Evolutionary conservation across 2,888 invertebrate genomes (phyloP).

Genomic region (Artemia sinica): DNA sequence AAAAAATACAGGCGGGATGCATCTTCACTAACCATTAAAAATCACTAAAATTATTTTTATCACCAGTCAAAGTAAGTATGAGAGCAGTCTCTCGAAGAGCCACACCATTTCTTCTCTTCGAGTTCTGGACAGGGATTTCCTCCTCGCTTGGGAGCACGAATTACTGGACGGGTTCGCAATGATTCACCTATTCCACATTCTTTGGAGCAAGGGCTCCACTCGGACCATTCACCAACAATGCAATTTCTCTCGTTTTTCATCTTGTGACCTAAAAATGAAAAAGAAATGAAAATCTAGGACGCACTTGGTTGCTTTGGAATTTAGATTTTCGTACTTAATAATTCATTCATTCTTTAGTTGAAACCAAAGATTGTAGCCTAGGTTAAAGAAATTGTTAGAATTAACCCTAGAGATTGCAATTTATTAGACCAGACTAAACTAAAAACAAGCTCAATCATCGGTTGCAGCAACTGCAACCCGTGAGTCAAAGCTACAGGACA

Average conservation of each 20-base stretch:
- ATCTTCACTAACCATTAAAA: neutral
- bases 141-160: slow-evolving; percentile 56
- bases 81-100: slow-evolving; percentile 50
- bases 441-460: too few species aligned
- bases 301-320: too few species aligned
- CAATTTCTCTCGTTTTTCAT: slow-evolving; percentile 51
- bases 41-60: slow-evolving; percentile 17
- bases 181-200: slow-evolving; percentile 79
- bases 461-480: too few species aligned
- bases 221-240: slow-evolving; percentile 65
- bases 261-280: too few species aligned
- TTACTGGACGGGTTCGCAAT: slow-evolving; percentile 55
- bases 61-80: slow-evolving; percentile 44
- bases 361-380: too few species aligned
- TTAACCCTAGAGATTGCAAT: too few species aligned
- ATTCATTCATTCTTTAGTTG: too few species aligned
- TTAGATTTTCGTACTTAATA: too few species aligned
- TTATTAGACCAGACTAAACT: too few species aligned
- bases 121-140: slow-evolving; percentile 67
- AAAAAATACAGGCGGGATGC: slow-evolving; percentile 14
- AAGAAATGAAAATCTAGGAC: too few species aligned
- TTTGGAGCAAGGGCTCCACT: slow-evolving; percentile 70
- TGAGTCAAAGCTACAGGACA: too few species aligned
- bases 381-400: too few species aligned
- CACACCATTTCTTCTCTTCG: slow-evolving; percentile 72